These are phyloP conservation scores for Calypte anna DNA, from an alignment of 2,113 vertebrate genomes.

Conservation along the genomic window DNA sequence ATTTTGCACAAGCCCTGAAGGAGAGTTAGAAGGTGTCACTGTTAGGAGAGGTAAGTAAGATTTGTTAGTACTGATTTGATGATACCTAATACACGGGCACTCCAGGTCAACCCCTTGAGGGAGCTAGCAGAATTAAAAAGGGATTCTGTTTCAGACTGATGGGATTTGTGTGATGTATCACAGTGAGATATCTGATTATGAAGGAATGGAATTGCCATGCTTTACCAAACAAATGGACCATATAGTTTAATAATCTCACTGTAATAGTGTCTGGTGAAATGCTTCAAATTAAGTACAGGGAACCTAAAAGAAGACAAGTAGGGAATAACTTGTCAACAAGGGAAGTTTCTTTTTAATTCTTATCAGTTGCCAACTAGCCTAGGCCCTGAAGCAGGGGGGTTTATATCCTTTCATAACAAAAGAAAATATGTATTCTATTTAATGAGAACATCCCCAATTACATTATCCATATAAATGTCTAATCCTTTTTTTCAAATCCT, in stretches of 20 bases:
- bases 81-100: not conserved
- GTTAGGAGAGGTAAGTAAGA: not conserved
- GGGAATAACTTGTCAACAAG: not conserved
- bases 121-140: not conserved
- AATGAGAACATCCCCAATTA: conserved; percentile 50
- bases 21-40: not conserved
- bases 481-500: conserved; percentile 63
- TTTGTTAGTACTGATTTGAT: not conserved
- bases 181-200: not conserved
- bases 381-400: conserved; percentile 4
- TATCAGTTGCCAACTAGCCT: conserved; percentile 26
- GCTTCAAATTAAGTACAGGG: conserved; percentile 6
- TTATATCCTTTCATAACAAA: conserved; percentile 51
- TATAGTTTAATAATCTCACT: not conserved
- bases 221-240: not conserved
- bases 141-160: not conserved
- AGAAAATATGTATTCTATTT: conserved; percentile 48
- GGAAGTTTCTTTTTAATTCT: conserved; percentile 32
- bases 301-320: not conserved
- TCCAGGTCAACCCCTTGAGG: not conserved
- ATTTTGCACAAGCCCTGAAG: fast-evolving
- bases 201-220: not conserved
- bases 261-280: not conserved
- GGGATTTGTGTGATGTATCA: not conserved
- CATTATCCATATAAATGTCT: conserved; percentile 64